phyloP scores from a whole-genome alignment of 2,888 invertebrate genomes.

The Cremastinae sp. region DNA sequence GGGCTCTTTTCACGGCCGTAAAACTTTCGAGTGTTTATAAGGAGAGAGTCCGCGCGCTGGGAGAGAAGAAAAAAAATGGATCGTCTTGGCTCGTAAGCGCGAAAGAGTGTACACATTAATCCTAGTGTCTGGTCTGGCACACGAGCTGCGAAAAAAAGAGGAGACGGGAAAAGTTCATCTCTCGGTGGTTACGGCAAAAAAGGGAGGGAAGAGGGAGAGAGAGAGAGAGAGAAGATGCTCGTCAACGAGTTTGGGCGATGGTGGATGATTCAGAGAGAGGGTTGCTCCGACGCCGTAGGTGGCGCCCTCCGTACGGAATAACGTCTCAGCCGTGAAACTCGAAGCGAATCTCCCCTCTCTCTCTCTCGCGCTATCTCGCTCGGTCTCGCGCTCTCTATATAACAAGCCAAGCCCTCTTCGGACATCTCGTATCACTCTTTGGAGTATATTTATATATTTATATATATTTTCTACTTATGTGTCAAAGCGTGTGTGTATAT shows the following conservation, averaged over 20 bases:
- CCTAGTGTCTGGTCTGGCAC: conserved; percentile 4
- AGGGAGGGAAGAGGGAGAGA: conserved; percentile 51
- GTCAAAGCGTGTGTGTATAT: conserved; percentile 21
- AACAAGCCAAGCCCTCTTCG: conserved; percentile 48
- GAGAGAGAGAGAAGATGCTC: not conserved
- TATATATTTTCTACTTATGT: not conserved
- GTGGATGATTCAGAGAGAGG: conserved; percentile 61
- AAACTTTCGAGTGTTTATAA: conserved; percentile 69
- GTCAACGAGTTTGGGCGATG: conserved; percentile 19
- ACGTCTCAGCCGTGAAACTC: conserved; percentile 53
- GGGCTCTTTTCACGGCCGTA: conserved; percentile 51
- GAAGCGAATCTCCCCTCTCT: conserved; percentile 38
- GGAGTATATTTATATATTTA: not conserved
- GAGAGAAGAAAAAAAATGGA: conserved; percentile 62
- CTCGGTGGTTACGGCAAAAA: not conserved
- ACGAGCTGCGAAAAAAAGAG: not conserved
- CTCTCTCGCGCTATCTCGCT: conserved; percentile 16
- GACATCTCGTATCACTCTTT: conserved; percentile 20
- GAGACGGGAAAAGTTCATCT: not conserved
- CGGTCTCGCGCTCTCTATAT: too few species aligned
- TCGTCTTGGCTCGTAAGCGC: conserved; percentile 23
- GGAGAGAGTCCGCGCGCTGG: conserved; percentile 65
- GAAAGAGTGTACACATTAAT: conserved; percentile 50
- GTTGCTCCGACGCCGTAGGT: conserved; percentile 69
- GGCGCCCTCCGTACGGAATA: conserved; percentile 73